Conservation (phyloP, 2,113 vertebrate species). For the Menura novaehollandiae region DNA sequence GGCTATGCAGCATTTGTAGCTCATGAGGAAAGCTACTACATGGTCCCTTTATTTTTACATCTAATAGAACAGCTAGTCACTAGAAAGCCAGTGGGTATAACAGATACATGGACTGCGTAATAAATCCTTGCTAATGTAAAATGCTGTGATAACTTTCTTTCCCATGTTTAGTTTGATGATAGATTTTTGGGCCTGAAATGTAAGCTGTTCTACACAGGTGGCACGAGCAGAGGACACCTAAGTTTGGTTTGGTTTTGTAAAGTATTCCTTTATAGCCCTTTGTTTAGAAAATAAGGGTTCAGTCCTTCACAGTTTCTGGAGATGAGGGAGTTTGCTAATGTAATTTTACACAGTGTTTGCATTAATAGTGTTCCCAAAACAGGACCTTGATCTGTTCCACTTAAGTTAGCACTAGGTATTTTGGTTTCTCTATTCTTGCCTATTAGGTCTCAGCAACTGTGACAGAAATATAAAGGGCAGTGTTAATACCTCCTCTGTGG, state of each 20-base stretch:
- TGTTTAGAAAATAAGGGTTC: background rate
- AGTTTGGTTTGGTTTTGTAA: background rate
- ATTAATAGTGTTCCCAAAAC: background rate
- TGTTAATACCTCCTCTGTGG: background rate
- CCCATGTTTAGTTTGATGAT: background rate
- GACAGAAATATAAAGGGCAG: background rate
- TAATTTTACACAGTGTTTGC: background rate
- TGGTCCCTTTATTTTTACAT: background rate
- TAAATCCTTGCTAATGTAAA: background rate
- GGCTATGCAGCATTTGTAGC: background rate
- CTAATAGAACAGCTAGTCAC: background rate
- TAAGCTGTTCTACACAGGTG: background rate
- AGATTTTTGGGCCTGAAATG: background rate
- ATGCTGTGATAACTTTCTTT: background rate
- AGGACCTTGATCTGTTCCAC: background rate
- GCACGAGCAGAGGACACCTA: background rate
- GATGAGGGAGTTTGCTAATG: background rate
- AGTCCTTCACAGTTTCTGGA: background rate
- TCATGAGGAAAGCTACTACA: background rate
- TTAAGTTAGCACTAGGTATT: background rate
- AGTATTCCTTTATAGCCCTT: background rate
- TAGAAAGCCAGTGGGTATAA: background rate
- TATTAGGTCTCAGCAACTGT: background rate
- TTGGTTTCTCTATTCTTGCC: background rate
- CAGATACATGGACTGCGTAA: rapidly evolving